A percentile compares a stretch with the other conserved stretches of the same genome.
phyloP scores from a whole-genome alignment of 2,888 invertebrate species.

The Calameuta pallipes region DNA sequence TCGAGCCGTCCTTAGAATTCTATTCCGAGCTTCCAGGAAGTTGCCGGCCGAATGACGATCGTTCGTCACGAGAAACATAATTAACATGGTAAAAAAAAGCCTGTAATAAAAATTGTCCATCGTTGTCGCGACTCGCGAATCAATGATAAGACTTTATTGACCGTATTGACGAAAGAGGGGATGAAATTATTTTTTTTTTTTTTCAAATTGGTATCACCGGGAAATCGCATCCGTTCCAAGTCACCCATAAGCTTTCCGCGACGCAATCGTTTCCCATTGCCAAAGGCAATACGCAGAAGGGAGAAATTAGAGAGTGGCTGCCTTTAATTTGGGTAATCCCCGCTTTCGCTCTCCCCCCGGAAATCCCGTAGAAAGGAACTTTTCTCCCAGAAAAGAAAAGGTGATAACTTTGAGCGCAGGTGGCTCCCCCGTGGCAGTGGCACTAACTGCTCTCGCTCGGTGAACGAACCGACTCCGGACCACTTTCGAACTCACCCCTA shows the following conservation, averaged over 20 bases:
- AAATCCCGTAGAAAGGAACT: conserved; percentile 42
- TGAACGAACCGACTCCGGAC: too few species aligned
- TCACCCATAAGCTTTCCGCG: too few species aligned
- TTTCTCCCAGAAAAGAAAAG: conserved; percentile 24
- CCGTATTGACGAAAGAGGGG: too few species aligned
- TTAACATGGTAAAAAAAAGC: conserved; percentile 10
- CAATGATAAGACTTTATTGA: not conserved
- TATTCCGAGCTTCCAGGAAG: conserved; percentile 21
- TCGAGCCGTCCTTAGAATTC: conserved; percentile 12
- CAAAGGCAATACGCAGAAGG: conserved; percentile 14
- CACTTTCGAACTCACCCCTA: not conserved
- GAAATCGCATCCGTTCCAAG: too few species aligned
- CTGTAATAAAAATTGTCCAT: conserved; percentile 3
- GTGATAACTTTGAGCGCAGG: conserved; percentile 55
- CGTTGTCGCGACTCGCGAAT: not conserved
- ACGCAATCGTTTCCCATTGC: too few species aligned
- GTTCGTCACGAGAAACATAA: conserved; percentile 10
- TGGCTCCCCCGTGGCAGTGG: conserved; percentile 38
- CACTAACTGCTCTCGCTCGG: conserved; percentile 34
- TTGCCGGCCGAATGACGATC: not conserved
- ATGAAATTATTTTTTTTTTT: too few species aligned
- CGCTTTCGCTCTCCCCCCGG: conserved; percentile 35
- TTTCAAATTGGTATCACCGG: too few species aligned
- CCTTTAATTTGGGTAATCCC: conserved; percentile 38
- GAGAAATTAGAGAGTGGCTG: conserved; percentile 29